phyloP scores from a whole-genome alignment of 2,888 invertebrate species.

The Diabrotica balteata region DNA sequence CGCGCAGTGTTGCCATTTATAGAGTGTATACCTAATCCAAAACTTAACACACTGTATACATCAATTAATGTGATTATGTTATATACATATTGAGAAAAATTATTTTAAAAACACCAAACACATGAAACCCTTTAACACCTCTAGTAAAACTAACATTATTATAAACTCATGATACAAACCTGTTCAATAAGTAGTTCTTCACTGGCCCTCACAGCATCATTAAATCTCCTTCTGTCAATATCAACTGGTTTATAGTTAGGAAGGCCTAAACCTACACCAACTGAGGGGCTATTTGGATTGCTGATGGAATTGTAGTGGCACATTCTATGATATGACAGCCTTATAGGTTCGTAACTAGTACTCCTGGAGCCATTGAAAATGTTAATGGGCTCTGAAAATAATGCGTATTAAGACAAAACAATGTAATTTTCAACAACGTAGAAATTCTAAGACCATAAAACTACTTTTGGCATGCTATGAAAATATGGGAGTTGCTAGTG shows the following conservation, averaged over 20 bases:
- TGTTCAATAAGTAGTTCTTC: conserved; percentile 83
- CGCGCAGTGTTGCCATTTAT: too few relatives aligned
- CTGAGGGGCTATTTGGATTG: conserved; percentile 81
- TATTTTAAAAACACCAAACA: too few relatives aligned
- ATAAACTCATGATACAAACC: conserved; percentile 56
- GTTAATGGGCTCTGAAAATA: conserved; percentile 77
- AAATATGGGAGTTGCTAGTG: too few relatives aligned
- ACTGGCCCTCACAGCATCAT: conserved; percentile 78
- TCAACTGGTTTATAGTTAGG: conserved; percentile 80
- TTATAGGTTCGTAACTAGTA: conserved; percentile 79
- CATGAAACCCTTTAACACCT: too few relatives aligned
- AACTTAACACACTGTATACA: too few relatives aligned
- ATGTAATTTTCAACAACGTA: neutral
- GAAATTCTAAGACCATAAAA: too few relatives aligned
- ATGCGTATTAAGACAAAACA: conserved; percentile 2
- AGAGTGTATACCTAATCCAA: too few relatives aligned
- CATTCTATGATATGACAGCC: conserved; percentile 85
- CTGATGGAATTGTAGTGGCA: conserved; percentile 89
- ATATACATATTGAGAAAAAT: too few relatives aligned
- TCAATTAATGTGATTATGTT: too few relatives aligned
- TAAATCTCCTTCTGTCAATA: conserved; percentile 73
- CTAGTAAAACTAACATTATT: too few relatives aligned
- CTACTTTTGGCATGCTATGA: too few relatives aligned
- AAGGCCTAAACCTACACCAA: conserved; percentile 85
- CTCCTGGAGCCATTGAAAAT: conserved; percentile 82